A percentile compares a stretch with the other conserved stretches of the same genome.
These are phyloP conservation scores for Bombus huntii DNA, from an alignment of 1,140 invertebrate species.

Conservation along the genomic window DNA sequence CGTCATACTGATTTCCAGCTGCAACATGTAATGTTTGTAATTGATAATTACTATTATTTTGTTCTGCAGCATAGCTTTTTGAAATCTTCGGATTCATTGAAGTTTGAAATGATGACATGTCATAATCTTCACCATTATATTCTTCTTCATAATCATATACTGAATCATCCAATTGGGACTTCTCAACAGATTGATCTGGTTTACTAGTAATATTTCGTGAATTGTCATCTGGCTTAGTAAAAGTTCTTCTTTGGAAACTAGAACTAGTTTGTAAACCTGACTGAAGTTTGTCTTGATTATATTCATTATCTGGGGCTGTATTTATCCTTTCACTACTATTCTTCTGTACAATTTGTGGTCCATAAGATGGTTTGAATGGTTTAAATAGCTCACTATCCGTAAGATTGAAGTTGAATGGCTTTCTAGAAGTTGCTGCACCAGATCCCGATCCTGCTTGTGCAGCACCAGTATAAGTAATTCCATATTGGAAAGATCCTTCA, in stretches of 20 bases:
- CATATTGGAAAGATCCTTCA: conserved; percentile 89
- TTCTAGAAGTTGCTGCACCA: conserved; percentile 75
- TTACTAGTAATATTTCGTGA: not conserved
- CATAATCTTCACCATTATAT: conserved; percentile 75
- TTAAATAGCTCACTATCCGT: conserved; percentile 74
- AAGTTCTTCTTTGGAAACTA: conserved; percentile 63
- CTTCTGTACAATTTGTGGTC: conserved; percentile 80
- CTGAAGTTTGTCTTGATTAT: conserved; percentile 81
- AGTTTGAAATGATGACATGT: conserved; percentile 23
- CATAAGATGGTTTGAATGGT: conserved; percentile 71
- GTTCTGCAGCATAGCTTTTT: conserved; percentile 11
- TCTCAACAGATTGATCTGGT: conserved; percentile 30
- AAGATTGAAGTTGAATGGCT: conserved; percentile 77
- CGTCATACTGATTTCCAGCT: conserved; percentile 70
- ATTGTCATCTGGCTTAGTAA: conserved; percentile 42
- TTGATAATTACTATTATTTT: conserved; percentile 61
- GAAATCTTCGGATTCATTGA: conserved; percentile 20
- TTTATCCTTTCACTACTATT: conserved; percentile 61
- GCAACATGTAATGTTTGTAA: conserved; percentile 69
- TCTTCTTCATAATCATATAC: conserved; percentile 76
- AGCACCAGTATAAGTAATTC: conserved; percentile 90
- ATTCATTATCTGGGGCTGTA: conserved; percentile 73
- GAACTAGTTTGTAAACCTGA: conserved; percentile 82
- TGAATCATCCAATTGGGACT: conserved; percentile 49
- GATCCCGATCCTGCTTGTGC: conserved; percentile 91